Evolutionary conservation across 2,797 vertebrate species (phyloP), one percentile per base, ranked within the genome.

Genomic region (Pelodytes ibericus): DNA sequence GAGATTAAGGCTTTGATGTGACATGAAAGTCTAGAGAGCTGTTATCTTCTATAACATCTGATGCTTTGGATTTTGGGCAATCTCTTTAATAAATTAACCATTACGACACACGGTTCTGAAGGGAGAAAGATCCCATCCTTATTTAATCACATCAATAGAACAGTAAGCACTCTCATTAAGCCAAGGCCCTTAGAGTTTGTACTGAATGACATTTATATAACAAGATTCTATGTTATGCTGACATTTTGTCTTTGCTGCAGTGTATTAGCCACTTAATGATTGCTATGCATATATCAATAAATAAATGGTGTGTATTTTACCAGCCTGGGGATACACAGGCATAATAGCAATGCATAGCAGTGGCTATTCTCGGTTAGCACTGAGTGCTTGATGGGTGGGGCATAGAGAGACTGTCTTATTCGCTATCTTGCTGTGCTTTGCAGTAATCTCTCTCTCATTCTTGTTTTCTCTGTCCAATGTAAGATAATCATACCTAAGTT

Each of bases 51-150:
- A 29, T 65, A 16, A 44, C 1, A 27, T 47, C 26, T n/a, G 18
- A 67, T 27, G 31, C 41, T 44, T 16, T 18, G 44, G 25, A 67
- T 51, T 67, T 51, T 30, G 44, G 16, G 16, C 10, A 30, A 44
- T 26, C 44, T n/a, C 39, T 67, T 67, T 49, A 67, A 51, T 39
- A 26, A 65, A 65, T 67, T 67, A 67, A 67, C 26, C 47, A 67
- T 29, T 49, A 41, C 4, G n/a, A 24, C 11, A 33, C 61, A 44
- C 10, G 18, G 41, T 44, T 44, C 33, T 39, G 22, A 63, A 63
- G 36, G 13, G 47, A 61, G 31, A 9, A 33, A n/a, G 10, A 51
- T 51, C 7, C 26, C 26, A 30, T 20, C 44, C 26, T 51, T 11
- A 51, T 51, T 51, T 67, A 64, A 65, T 63, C 29, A 44, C 49